Base-by-base conservation (phyloP, 1,140 invertebrate genomes). In the Tetramorium simillimum region DNA sequence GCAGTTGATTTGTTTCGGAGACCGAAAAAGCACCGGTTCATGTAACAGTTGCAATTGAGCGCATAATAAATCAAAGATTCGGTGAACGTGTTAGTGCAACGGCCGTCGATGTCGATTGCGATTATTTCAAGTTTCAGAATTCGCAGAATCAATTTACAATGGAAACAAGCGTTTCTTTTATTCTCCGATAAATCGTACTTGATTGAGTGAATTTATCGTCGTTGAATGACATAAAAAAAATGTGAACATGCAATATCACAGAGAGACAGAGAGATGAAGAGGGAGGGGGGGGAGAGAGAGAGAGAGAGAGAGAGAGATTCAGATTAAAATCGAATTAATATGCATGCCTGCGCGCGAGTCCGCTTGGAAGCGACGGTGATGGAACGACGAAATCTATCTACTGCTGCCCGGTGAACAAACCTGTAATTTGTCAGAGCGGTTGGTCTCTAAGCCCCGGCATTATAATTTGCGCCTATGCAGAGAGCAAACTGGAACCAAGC, bases 381-480 rank as follows among this genome's bases (percentile, higher is more conserved):
- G 89, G 89, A 91, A 60, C 89, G 90, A 89, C 77, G 84, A 90
- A 91, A 91, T 91, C 90, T 91, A 91, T 91, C 89, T 91, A 69
- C 82, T 73, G 62, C 63, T 88, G 89, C 72, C 78, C 73, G 78
- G 82, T 86, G 89, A 88, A 90, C 90, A 90, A 91, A 91, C 90
- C 90, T 88, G 84, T 90, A 91, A 91, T 91, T 91, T 91, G 90
- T 91, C 90, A 91, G 90, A 91, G 87, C 78, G 85, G 69, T 69
- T 46, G 89, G 51, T 85, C 84, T 88, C 89, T 85, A 86, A 90
- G 89, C 89, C 78, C 84, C 24, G 78, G 86, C 89, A 91, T 91
- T 90, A 91, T 91, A 90, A 91, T 91, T 91, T 91, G 90, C 90
- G 90, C 89, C 87, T 90, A 89, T 90, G 89, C 67, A 69, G 86